Evolutionary conservation across 2,113 vertebrate genomes (phyloP).

Genomic region (Piaya cayana): DNA sequence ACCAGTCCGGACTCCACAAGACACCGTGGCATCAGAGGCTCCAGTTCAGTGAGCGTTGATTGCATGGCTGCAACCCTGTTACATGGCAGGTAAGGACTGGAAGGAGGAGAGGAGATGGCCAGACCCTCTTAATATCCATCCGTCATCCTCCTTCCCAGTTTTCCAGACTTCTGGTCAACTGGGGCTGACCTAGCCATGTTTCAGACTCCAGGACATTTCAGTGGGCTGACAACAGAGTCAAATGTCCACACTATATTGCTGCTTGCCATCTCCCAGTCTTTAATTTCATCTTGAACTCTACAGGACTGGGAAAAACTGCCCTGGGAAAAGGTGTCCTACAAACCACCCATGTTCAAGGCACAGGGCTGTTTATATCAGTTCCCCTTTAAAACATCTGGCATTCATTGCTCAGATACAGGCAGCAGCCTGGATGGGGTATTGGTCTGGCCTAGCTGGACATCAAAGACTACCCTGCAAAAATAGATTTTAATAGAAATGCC

Average conservation of each 20-base stretch:
- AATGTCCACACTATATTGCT: rapidly evolving
- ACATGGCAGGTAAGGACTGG: not conserved
- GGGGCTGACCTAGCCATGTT: not conserved
- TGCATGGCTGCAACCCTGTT: not conserved
- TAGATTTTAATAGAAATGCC: not conserved
- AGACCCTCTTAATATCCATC: not conserved
- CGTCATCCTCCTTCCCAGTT: not conserved
- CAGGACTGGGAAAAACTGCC: not conserved
- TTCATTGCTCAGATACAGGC: not conserved
- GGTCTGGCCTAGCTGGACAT: not conserved
- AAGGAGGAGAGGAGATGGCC: not conserved
- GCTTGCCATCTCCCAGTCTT: not conserved
- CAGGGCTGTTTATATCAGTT: not conserved
- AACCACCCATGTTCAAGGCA: rapidly evolving
- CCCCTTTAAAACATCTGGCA: not conserved
- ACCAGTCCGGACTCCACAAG: not conserved
- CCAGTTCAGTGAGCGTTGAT: not conserved
- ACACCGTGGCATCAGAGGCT: not conserved
- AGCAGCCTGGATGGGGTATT: not conserved
- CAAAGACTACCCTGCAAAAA: not conserved
- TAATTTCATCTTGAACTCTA: not conserved
- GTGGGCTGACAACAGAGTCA: not conserved
- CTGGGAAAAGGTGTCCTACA: not conserved
- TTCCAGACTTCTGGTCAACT: not conserved
- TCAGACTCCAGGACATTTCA: rapidly evolving